A percentile compares a stretch with the other conserved stretches of the same genome.
Evolutionary conservation across 37 sponge, comb jelly and placozoan species (phyloP).

Genomic region (Diacarnus erythraeanus): DNA sequence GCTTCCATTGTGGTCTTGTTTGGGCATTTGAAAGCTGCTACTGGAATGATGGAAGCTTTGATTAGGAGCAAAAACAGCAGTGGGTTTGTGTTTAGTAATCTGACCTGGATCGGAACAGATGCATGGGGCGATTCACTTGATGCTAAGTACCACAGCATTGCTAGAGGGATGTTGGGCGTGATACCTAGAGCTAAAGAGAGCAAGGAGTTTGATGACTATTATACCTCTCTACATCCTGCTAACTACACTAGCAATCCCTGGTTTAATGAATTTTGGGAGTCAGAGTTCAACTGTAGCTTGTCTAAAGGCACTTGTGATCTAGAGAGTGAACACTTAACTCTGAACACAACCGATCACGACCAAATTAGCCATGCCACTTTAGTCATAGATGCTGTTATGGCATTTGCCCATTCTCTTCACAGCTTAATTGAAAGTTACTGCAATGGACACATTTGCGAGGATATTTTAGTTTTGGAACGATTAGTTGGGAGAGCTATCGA

Average conservation of each 20-base stretch:
- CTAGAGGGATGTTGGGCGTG: conserved; percentile 39
- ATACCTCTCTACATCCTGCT: conserved; percentile 43
- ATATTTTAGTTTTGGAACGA: background rate
- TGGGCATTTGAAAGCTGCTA: conserved; percentile 48
- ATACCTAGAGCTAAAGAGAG: conserved; percentile 16
- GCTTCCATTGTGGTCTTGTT: conserved; percentile 63
- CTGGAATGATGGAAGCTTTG: conserved; percentile 29
- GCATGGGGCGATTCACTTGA: conserved; percentile 63
- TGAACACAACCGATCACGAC: background rate
- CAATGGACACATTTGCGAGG: conserved; percentile 20
- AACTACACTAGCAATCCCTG: conserved; percentile 62
- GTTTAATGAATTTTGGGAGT: conserved; percentile 60
- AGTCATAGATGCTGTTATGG: conserved; percentile 73
- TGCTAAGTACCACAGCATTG: conserved; percentile 14
- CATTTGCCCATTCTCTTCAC: conserved; percentile 71
- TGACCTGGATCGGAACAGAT: conserved; percentile 75
- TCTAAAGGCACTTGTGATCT: conserved; percentile 11
- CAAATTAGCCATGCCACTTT: conserved; percentile 65
- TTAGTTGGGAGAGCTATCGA: background rate
- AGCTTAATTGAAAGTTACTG: conserved; percentile 40
- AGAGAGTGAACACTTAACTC: background rate
- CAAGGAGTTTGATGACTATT: conserved; percentile 52
- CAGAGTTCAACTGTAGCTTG: background rate
- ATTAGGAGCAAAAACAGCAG: background rate
- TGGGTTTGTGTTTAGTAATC: conserved; percentile 18